Conservation (phyloP, 2,797 vertebrate species). For the Lepus townsendii region DNA sequence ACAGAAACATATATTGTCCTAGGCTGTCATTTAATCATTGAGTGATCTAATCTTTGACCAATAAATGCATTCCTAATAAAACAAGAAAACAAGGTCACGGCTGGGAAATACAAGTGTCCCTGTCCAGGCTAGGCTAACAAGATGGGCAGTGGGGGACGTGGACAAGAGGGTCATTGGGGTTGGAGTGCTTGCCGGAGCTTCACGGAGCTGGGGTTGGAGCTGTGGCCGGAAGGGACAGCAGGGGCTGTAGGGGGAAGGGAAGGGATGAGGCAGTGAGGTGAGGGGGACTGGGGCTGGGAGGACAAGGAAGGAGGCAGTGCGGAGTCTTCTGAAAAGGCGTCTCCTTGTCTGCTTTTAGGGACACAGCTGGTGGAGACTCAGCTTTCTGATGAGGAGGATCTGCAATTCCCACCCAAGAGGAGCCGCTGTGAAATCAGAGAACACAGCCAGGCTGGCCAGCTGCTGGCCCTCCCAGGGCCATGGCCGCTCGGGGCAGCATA, state of each 20-base stretch:
- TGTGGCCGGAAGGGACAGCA: neutral
- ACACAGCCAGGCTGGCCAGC: neutral
- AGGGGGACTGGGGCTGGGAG: too few relatives aligned
- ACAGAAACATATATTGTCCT: neutral
- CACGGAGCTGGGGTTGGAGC: neutral
- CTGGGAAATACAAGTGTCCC: neutral
- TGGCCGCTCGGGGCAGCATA: fast-evolving
- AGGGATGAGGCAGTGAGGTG: too few relatives aligned
- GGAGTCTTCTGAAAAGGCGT: neutral
- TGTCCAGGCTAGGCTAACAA: neutral
- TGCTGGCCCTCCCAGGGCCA: fast-evolving
- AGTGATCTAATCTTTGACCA: neutral
- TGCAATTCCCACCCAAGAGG: neutral
- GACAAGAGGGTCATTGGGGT: fast-evolving
- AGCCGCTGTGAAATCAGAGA: neutral
- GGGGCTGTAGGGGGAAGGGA: neutral
- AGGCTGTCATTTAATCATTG: slow-evolving; percentile 2
- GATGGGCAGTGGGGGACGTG: neutral
- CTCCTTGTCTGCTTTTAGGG: neutral
- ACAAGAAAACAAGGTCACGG: neutral
- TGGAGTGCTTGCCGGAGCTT: neutral
- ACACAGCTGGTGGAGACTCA: neutral
- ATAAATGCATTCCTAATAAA: neutral
- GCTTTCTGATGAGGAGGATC: neutral
- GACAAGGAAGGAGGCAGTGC: fast-evolving